Evolutionary conservation across 2,797 vertebrate species (phyloP).

Genomic region (Nannoperca australis): DNA sequence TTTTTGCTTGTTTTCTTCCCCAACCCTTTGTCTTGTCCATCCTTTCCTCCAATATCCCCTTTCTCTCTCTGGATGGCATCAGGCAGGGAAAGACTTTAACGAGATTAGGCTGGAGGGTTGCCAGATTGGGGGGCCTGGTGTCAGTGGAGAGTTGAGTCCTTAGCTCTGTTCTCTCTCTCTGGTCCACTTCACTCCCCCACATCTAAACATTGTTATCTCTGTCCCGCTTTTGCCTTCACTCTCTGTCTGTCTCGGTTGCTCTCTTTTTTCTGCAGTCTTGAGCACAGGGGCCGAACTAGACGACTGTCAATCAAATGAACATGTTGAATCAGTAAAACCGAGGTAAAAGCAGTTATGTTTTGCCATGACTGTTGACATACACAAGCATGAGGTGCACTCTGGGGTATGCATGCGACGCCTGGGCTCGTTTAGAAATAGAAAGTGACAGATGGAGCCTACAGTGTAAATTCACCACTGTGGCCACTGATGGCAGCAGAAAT

Average conservation of each 20-base stretch:
- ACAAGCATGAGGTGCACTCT: slow-evolving; percentile 16
- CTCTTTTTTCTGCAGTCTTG: slow-evolving; percentile 24
- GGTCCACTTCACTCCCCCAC: slow-evolving; percentile 73
- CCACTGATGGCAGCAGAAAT: slow-evolving; percentile 36
- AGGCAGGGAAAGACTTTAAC: slow-evolving; percentile 74
- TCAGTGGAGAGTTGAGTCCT: slow-evolving; percentile 68
- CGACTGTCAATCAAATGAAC: slow-evolving; percentile 60
- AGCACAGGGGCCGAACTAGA: slow-evolving; percentile 21
- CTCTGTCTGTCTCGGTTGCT: slow-evolving; percentile 30
- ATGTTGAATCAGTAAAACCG: slow-evolving; percentile 25
- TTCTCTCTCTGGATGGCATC: slow-evolving; percentile 65
- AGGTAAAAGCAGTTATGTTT: slow-evolving; percentile 40
- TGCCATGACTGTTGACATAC: slow-evolving; percentile 40
- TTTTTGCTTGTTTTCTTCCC: slow-evolving; percentile 27
- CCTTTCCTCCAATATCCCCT: slow-evolving; percentile 31
- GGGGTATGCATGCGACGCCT: slow-evolving; percentile 38
- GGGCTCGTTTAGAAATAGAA: slow-evolving; percentile 60
- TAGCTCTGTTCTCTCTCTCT: slow-evolving; percentile 67
- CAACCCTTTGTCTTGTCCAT: slow-evolving; percentile 23
- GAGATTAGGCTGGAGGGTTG: slow-evolving; percentile 75
- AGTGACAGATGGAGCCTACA: slow-evolving; percentile 66
- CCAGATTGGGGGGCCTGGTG: slow-evolving; percentile 72
- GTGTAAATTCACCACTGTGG: slow-evolving; percentile 42
- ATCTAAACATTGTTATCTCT: slow-evolving; percentile 79
- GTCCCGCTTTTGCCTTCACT: slow-evolving; percentile 42